A percentile compares a stretch with the other conserved stretches of the same genome.
Evolutionary conservation across 2,113 vertebrate species (phyloP).

Genomic region (Puffinus mauretanicus): DNA sequence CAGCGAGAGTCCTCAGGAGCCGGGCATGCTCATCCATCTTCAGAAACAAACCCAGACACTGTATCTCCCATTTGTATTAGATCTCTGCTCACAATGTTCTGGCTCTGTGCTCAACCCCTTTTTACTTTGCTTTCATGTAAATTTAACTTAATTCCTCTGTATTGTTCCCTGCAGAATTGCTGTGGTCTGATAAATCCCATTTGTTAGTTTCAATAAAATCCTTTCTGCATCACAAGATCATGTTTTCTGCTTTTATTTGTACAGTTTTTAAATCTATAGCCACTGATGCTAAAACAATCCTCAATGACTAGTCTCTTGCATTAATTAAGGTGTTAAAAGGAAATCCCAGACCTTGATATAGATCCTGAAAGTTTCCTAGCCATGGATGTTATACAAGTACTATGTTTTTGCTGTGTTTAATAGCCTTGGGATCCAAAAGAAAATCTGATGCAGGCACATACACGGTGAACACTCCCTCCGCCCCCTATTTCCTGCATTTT

Average conservation of each 20-base stretch:
- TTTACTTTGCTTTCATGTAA: not conserved
- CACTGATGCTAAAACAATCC: not conserved
- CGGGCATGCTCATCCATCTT: accelerated
- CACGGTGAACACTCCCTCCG: not conserved
- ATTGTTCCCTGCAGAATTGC: not conserved
- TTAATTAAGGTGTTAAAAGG: not conserved
- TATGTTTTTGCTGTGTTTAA: not conserved
- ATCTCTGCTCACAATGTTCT: not conserved
- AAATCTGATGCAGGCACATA: not conserved
- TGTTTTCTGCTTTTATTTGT: not conserved
- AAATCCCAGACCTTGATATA: not conserved
- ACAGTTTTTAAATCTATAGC: not conserved
- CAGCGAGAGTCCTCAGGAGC: not conserved
- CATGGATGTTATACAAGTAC: not conserved
- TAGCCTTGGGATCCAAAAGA: not conserved
- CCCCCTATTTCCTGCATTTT: not conserved
- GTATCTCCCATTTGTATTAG: accelerated
- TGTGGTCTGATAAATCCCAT: not conserved
- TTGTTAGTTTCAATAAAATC: not conserved
- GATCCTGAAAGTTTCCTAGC: not conserved
- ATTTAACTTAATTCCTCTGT: not conserved
- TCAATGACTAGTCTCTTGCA: not conserved
- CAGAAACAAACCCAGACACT: not conserved
- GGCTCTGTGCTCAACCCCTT: too few relatives aligned
- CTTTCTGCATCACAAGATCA: not conserved